Base-by-base conservation (phyloP, 2,888 invertebrate species). In the Nomada ferruginata region DNA sequence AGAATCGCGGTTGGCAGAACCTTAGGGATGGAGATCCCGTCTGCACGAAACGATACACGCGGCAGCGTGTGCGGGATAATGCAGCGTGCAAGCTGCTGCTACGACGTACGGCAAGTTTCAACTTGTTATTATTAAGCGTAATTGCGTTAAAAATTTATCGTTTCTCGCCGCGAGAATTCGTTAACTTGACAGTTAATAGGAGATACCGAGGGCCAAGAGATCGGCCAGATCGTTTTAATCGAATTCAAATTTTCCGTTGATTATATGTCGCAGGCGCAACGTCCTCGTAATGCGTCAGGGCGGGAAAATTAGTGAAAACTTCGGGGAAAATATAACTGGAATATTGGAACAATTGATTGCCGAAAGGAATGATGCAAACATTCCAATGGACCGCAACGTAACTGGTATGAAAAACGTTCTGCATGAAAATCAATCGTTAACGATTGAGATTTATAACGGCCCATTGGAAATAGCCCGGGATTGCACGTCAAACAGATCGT, bases 111-210 rank as follows among this genome's bases (percentile, higher is more conserved):
- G 47, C 57, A 63, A 68, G 23, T 78, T 72, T 66, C 71, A 50
- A 44, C 61, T 68, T 63, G 66, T 65, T 76, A 53, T 20, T 11
- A 60, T 64, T 26, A 23, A 23, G 47, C n/a, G 23, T 72, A 78
- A 80, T 78, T 68, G 52, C 52, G 68, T 72, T 78, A 64, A 57
- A 64, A 72, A 77, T 72, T 78, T 72, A 72, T 72, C 66, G 68
- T 36, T 63, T 47, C 20, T 20, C 55, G 50, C 23, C 42, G 29
- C 50, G 61, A 57, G 57, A 78, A 78, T 78, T 66, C 44, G 70
- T 57, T 72, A 68, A 77, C 71, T 61, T 29, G 26, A 20, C 9
- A 20, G 63, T 50, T 26, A 75, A 57, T 75, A 11, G 63, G 50
- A 66, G 60, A 74, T 55, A 23, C 23, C 13, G 47, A 29, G 63